Percentiles rank a stretch among this genome's conserved stretches.
These are phyloP conservation scores for Lithophane ornitopus DNA, from an alignment of 2,888 invertebrate species.

Conservation along the genomic window DNA sequence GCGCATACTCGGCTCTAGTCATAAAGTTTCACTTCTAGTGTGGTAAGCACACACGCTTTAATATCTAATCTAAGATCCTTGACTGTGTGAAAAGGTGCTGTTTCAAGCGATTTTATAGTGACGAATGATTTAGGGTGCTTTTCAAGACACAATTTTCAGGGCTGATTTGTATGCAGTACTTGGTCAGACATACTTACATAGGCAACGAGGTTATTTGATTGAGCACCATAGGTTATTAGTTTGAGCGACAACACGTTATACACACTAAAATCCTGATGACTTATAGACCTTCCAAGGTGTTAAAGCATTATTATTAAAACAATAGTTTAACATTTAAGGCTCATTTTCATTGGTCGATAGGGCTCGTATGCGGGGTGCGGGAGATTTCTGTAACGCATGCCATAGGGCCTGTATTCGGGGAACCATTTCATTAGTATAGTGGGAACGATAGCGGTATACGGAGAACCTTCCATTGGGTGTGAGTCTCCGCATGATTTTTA, in stretches of 20 bases:
- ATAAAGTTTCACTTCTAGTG: neutral
- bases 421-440: too few species aligned
- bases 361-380: too few species aligned
- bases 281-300: neutral
- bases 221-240: conserved; percentile 35
- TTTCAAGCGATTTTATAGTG: conserved; percentile 18
- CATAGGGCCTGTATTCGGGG: too few species aligned
- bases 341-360: neutral
- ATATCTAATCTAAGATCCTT: too few species aligned
- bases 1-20: neutral
- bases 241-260: conserved; percentile 7
- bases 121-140: neutral
- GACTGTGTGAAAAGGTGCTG: conserved; percentile 9
- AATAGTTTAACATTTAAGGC: neutral
- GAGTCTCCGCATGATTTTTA: too few species aligned
- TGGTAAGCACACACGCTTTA: too few species aligned
- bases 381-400: too few species aligned
- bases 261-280: neutral
- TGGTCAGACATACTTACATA: neutral
- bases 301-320: neutral
- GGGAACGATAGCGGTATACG: too few species aligned
- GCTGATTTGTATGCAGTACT: neutral
- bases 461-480: too few species aligned
- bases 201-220: conserved; percentile 4
- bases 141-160: neutral